These are phyloP conservation scores for Miniopterus natalensis DNA, from an alignment of 2,113 vertebrate species.

Conservation along the genomic window DNA sequence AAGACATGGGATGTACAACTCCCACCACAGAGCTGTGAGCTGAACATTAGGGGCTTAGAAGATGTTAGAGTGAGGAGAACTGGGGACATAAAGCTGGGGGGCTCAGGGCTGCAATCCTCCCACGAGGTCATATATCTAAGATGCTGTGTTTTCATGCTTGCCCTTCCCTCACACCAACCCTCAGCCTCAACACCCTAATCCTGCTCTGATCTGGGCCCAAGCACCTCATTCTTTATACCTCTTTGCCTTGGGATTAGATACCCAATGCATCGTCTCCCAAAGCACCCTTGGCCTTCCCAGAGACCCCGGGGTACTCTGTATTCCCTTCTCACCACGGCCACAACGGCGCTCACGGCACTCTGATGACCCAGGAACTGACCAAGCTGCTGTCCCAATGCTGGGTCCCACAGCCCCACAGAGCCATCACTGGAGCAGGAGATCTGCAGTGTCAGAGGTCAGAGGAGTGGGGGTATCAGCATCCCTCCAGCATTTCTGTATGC, in stretches of 20 bases:
- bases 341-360: constrained; percentile 88
- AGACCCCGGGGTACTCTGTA: not conserved
- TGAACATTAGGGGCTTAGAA: not conserved
- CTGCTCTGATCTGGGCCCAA: not conserved
- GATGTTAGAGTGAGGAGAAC: not conserved
- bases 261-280: not conserved
- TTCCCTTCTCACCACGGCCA: constrained; percentile 88
- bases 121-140: not conserved
- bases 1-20: not conserved
- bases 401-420: constrained; percentile 90
- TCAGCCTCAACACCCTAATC: not conserved
- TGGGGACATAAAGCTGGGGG: accelerated
- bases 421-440: constrained; percentile 91
- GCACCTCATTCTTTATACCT: not conserved
- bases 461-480: not conserved
- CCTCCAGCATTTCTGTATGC: not conserved
- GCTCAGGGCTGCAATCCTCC: not conserved
- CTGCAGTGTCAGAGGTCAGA: constrained; percentile 77
- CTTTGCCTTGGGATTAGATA: not conserved
- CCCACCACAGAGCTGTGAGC: not conserved
- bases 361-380: constrained; percentile 88
- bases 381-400: constrained; percentile 79
- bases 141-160: not conserved
- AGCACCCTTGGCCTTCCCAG: not conserved
- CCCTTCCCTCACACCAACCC: not conserved